These are phyloP conservation scores for Sciurus vulgaris DNA, from an alignment of 2,797 vertebrate species.

Conservation along the genomic window DNA sequence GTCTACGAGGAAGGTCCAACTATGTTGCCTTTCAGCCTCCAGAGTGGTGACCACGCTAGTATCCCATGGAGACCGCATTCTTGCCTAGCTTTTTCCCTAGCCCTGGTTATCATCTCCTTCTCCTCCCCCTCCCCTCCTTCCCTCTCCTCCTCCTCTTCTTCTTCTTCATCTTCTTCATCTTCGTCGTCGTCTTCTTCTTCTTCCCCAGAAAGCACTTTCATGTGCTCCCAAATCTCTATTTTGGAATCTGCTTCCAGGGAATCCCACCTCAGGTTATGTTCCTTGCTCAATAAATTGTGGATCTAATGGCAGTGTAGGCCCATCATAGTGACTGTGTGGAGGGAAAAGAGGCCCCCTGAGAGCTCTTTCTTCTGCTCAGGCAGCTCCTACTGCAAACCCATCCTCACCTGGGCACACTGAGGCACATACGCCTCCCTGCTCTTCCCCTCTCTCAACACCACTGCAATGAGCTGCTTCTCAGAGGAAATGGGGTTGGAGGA, in stretches of 20 bases:
- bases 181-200: not conserved
- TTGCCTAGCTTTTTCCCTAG: not conserved
- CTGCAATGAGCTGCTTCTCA: not conserved
- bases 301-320: too few relatives aligned
- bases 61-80: not conserved
- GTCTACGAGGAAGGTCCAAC: not conserved
- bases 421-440: rapidly evolving
- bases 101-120: not conserved
- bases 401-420: rapidly evolving
- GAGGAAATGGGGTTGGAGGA: not conserved
- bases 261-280: not conserved
- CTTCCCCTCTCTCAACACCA: not conserved
- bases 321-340: not conserved
- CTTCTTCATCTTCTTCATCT: not conserved
- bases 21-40: not conserved
- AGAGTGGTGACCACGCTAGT: not conserved
- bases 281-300: not conserved
- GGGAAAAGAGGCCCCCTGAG: not conserved
- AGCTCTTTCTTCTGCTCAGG: not conserved
- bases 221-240: not conserved
- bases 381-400: not conserved
- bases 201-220: not conserved
- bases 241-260: not conserved
- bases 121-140: not conserved
- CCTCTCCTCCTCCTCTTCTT: not conserved